A percentile compares a stretch with the other conserved stretches of the same genome.
Conservation (phyloP, 2,113 vertebrate species). For the Coptodon rendalli region DNA sequence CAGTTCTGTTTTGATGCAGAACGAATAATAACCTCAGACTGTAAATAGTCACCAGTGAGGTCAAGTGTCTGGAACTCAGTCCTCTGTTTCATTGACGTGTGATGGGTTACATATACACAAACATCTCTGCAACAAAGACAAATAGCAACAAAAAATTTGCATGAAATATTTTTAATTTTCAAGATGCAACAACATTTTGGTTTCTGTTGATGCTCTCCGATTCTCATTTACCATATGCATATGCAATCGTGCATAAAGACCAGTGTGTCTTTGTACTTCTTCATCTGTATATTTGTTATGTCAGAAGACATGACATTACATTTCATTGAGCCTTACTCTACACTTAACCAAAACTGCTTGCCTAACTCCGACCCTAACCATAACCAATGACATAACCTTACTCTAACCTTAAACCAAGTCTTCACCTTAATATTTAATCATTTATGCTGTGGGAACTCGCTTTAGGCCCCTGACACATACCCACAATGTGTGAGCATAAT, state of each 20-base stretch:
- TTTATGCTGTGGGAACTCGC: not conserved
- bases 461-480: not conserved
- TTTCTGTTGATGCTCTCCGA: not conserved
- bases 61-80: conserved; percentile 1
- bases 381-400: not conserved
- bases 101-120: not conserved
- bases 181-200: not conserved
- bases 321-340: not conserved
- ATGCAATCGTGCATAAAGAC: not conserved
- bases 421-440: not conserved
- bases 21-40: not conserved
- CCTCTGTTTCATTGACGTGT: not conserved
- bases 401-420: not conserved
- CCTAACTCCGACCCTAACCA: accelerated
- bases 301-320: not conserved
- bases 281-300: not conserved
- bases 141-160: not conserved
- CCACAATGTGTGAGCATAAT: not conserved
- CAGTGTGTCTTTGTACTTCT: not conserved
- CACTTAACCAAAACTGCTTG: not conserved
- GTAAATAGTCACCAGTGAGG: not conserved
- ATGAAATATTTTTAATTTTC: not conserved
- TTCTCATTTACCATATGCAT: not conserved
- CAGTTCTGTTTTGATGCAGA: not conserved
- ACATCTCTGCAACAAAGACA: not conserved